Percentiles rank a stretch among this genome's conserved stretches.
These are phyloP conservation scores for Ptychochromis oligacanthus DNA, from an alignment of 2,113 vertebrate genomes.

Conservation along the genomic window DNA sequence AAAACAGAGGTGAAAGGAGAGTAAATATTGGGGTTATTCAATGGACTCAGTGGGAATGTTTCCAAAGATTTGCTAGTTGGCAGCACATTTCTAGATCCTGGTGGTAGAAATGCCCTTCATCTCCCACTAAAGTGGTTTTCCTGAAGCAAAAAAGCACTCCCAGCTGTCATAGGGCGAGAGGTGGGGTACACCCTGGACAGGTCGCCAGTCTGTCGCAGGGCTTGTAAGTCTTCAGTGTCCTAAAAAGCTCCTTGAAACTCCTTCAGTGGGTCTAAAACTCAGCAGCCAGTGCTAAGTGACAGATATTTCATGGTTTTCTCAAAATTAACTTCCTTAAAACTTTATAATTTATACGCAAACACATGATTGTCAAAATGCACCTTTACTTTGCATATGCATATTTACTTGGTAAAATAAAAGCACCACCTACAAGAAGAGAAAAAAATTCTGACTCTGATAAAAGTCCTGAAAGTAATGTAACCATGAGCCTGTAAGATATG, in stretches of 20 bases:
- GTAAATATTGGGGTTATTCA: no score
- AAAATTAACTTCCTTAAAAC: neutral
- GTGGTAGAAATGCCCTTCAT: neutral
- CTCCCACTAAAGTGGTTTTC: neutral
- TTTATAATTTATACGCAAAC: no score
- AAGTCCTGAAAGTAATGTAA: neutral
- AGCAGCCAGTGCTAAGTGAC: neutral
- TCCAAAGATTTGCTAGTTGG: neutral
- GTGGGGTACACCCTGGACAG: no score
- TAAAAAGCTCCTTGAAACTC: neutral
- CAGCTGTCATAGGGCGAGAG: no score
- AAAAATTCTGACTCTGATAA: neutral
- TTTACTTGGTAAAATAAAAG: neutral
- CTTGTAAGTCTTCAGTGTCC: neutral
- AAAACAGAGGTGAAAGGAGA: no score
- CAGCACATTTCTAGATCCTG: neutral
- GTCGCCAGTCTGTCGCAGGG: no score
- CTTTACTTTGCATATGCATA: no score
- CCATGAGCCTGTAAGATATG: no score
- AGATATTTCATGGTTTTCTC: neutral
- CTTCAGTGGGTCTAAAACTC: neutral
- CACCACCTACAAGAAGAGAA: neutral
- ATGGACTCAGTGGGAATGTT: neutral
- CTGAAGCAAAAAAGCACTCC: neutral
- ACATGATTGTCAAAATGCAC: no score